These are phyloP conservation scores for Arbacia lixula DNA, from an alignment of 53 echinoderm and acorn worm genomes.

Conservation along the genomic window DNA sequence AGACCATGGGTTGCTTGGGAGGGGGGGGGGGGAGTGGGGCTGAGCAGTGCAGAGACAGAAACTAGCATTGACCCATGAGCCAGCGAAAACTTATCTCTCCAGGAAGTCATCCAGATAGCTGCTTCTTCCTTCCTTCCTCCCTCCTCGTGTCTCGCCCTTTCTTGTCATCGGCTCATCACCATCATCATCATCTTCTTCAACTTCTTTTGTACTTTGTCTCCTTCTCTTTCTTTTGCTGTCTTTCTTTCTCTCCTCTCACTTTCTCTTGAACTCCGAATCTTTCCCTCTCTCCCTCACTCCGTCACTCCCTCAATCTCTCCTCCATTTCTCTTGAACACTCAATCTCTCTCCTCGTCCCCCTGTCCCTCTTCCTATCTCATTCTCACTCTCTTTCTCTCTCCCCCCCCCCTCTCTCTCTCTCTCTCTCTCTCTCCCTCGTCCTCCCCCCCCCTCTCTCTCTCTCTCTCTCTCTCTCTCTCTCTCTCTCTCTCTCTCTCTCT, in stretches of 20 bases:
- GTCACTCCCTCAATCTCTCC: neutral
- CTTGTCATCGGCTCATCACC: too few species aligned
- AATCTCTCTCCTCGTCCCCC: neutral
- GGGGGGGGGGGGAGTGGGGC: too few species aligned
- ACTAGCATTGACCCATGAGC: too few species aligned
- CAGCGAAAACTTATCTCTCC: too few species aligned
- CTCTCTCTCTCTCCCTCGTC: neutral
- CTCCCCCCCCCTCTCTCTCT: neutral
- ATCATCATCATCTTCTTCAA: too few species aligned
- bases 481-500: neutral
- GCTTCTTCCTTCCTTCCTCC: too few species aligned
- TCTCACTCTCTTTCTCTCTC: neutral
- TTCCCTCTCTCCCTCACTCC: neutral
- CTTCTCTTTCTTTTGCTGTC: neutral
- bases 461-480: neutral
- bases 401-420: neutral
- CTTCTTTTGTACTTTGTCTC: neutral
- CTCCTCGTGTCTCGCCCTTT: too few species aligned
- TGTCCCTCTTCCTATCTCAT: neutral
- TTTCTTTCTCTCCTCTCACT: neutral
- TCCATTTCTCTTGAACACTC: neutral
- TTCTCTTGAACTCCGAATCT: neutral
- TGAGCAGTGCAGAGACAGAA: too few species aligned
- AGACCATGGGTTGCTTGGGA: too few species aligned
- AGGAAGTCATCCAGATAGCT: too few species aligned